Conservation (phyloP, 2,113 vertebrate species). For the Trematomus loennbergii region DNA sequence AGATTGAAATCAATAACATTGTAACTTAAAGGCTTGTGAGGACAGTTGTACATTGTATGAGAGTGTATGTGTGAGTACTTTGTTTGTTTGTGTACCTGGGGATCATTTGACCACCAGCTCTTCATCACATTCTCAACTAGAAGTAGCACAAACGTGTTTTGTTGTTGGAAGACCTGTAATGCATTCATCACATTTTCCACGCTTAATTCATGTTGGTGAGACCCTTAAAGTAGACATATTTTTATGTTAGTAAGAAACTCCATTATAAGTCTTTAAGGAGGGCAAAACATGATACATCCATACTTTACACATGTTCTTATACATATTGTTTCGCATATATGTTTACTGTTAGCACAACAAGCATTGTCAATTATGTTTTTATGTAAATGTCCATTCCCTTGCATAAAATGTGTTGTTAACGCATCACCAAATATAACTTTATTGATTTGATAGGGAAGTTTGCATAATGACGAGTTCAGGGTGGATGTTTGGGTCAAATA, state of each 20-base stretch:
- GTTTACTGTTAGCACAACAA: no score
- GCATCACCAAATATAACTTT: no score
- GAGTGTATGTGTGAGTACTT: background rate
- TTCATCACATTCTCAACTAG: background rate
- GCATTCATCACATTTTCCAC: background rate
- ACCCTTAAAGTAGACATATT: background rate
- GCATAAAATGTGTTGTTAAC: no score
- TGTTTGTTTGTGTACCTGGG: background rate
- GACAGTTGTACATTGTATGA: background rate
- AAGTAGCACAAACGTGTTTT: background rate
- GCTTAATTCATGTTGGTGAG: background rate
- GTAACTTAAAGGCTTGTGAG: background rate
- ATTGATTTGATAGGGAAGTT: no score
- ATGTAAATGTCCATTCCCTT: no score
- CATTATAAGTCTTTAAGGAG: background rate
- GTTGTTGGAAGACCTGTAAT: background rate
- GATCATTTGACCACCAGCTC: background rate
- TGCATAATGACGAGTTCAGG: no score
- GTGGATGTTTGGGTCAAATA: no score
- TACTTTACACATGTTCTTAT: background rate
- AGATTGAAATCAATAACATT: background rate
- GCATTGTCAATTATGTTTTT: no score
- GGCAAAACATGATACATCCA: background rate
- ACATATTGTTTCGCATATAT: no score
- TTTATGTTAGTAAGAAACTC: background rate